These are phyloP conservation scores for Callyntrura sp. DNA, from an alignment of 2,888 invertebrate species.

Conservation along the genomic window DNA sequence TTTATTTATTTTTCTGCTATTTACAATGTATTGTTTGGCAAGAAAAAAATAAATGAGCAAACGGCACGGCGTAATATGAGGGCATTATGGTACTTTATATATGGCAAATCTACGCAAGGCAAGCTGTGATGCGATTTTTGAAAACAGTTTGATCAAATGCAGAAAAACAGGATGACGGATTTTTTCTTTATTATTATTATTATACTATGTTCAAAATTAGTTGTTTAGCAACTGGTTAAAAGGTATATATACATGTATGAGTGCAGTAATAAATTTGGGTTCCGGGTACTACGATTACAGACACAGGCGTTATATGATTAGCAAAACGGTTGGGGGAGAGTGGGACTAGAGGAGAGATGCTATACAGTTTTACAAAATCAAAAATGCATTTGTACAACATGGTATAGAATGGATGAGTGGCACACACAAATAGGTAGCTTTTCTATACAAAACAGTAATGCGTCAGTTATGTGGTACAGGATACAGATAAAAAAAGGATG, in stretches of 20 bases:
- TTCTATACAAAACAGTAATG: no score
- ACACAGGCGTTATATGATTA: neutral
- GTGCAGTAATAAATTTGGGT: neutral
- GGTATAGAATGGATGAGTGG: neutral
- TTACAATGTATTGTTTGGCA: no score
- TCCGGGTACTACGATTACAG: neutral
- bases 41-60: no score
- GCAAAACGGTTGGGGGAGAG: neutral
- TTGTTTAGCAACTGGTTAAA: neutral
- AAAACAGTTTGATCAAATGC: neutral
- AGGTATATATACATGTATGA: no score
- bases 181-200: constrained; percentile 2
- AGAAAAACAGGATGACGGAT: neutral
- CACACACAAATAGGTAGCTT: no score
- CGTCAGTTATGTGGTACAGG: no score
- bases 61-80: neutral
- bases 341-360: no score
- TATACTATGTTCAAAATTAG: neutral
- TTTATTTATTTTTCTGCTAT: neutral
- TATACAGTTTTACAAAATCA: constrained; percentile 7
- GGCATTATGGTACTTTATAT: neutral
- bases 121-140: constrained; percentile 1
- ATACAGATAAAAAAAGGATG: constrained; percentile 20
- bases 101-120: neutral
- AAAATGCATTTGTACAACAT: constrained; percentile 15